A percentile compares a stretch with the other conserved stretches of the same genome.
phyloP scores from a whole-genome alignment of 2,888 invertebrate species.

The Branchellion lobata region DNA sequence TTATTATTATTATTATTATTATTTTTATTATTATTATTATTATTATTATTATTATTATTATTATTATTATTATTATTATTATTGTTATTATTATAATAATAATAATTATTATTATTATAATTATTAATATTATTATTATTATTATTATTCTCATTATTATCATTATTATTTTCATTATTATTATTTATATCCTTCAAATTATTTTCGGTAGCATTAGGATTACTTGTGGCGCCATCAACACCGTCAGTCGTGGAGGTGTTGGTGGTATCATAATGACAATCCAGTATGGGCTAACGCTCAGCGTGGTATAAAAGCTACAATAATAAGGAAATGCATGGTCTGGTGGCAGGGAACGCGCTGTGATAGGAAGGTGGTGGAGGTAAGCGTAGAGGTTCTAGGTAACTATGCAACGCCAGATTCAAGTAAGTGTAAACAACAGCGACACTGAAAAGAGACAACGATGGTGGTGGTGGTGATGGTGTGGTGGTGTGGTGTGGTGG shows the following conservation, averaged over 20 bases:
- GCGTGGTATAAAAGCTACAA: neutral
- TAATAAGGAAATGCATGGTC: neutral
- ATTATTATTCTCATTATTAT: neutral
- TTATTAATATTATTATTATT: conserved; percentile 11
- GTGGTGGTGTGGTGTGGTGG: no score
- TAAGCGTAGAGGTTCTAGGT: no score
- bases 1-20: conserved; percentile 6
- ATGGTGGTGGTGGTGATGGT: neutral
- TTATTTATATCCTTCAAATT: no score
- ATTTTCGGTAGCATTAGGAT: no score
- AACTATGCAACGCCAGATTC: neutral
- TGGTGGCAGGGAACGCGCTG: neutral
- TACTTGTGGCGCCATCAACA: no score
- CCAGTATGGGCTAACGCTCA: neutral
- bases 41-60: conserved; percentile 2
- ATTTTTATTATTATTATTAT: conserved; percentile 8
- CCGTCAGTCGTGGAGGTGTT: no score
- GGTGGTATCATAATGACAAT: no score
- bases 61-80: neutral
- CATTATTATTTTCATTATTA: neutral
- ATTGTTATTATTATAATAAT: conserved; percentile 14
- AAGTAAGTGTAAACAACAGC: neutral
- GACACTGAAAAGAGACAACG: neutral
- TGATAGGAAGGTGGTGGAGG: neutral
- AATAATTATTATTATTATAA: conserved; percentile 4